Conservation (phyloP, 2,888 invertebrate genomes). For the Biston stratarius region DNA sequence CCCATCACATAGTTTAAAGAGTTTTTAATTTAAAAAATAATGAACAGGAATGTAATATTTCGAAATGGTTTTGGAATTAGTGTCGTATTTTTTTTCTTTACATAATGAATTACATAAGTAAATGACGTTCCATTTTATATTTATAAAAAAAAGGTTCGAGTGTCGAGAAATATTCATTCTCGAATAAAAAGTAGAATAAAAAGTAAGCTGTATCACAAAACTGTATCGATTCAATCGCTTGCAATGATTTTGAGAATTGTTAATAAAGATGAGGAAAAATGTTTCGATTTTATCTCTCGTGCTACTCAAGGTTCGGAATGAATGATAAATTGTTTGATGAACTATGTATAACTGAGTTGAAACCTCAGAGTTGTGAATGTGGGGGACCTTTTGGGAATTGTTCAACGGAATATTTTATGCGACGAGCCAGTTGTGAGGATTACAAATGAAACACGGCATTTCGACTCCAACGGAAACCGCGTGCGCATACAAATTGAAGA, state of each 20-base stretch:
- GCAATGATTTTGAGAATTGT: constrained; percentile 10
- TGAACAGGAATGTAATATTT: no score
- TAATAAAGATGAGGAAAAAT: constrained; percentile 18
- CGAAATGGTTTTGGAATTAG: no score
- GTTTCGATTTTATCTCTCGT: not conserved
- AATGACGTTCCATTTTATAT: constrained; percentile 33
- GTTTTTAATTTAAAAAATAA: no score
- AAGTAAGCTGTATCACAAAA: constrained; percentile 23
- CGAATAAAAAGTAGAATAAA: constrained; percentile 8
- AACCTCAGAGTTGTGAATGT: constrained; percentile 27
- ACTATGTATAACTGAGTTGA: constrained; percentile 25
- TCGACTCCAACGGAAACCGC: constrained; percentile 12
- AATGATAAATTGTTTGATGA: constrained; percentile 30
- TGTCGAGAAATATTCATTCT: constrained; percentile 16
- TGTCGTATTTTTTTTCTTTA: no score
- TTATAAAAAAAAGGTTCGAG: constrained; percentile 12
- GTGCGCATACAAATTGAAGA: constrained; percentile 16
- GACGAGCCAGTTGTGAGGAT: constrained; percentile 13
- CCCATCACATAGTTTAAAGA: no score
- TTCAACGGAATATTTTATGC: constrained; percentile 22
- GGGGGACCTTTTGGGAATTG: constrained; percentile 18
- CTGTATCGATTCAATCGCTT: constrained; percentile 15
- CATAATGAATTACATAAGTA: no score
- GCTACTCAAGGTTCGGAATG: constrained; percentile 21
- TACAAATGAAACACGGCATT: constrained; percentile 16